Conservation (phyloP, 2,113 vertebrate genomes). For the Percina caprodes region DNA sequence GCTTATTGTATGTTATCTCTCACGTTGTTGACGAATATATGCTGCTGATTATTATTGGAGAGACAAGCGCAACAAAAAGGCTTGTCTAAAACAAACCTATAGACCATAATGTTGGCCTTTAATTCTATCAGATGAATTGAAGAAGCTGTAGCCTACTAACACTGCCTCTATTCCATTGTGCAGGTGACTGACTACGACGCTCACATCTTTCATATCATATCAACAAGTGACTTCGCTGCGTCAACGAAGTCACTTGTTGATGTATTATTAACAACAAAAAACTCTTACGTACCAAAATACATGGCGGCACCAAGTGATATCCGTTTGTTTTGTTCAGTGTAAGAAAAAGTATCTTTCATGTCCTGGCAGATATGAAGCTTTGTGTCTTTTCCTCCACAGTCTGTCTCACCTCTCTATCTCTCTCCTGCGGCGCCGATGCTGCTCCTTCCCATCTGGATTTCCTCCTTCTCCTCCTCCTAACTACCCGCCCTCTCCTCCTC, state of each 20-base stretch:
- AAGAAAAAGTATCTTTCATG: constrained; percentile 49
- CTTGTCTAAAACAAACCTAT: not conserved
- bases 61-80: not conserved
- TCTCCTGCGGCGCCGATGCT: constrained; percentile 60
- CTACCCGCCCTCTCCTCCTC: constrained; percentile 41
- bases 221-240: constrained; percentile 72
- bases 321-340: constrained; percentile 45
- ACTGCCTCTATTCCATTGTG: not conserved
- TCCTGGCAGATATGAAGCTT: constrained; percentile 38
- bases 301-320: constrained; percentile 47
- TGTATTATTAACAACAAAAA: not conserved
- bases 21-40: not conserved
- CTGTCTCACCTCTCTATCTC: constrained; percentile 28
- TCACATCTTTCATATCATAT: constrained; percentile 38
- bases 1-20: not conserved
- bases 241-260: too few relatives aligned
- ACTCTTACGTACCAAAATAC: constrained; percentile 73
- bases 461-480: constrained; percentile 47
- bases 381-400: constrained; percentile 44
- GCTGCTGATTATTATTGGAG: not conserved
- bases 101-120: not conserved
- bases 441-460: constrained; percentile 72
- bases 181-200: constrained; percentile 47
- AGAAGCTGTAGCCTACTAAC: not conserved
- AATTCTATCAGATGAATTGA: not conserved